Percentiles rank a stretch among this genome's conserved stretches.
Conservation (phyloP, 2,888 invertebrate genomes). For the Lymantria monacha region DNA sequence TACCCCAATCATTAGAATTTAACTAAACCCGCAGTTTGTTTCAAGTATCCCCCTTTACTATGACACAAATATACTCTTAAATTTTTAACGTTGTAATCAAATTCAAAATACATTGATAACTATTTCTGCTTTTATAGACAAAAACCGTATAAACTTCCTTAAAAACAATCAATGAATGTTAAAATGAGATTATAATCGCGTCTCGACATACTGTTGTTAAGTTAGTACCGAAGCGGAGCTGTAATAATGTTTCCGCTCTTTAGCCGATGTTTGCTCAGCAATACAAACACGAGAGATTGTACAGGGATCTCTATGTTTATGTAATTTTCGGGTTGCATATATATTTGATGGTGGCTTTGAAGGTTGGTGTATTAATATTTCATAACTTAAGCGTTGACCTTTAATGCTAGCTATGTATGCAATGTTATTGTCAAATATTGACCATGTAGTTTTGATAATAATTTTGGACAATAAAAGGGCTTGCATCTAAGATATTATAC, state of each 20-base stretch:
- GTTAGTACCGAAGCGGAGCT: slow-evolving; percentile 46
- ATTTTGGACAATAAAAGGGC: too few species aligned
- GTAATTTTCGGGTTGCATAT: slow-evolving; percentile 38
- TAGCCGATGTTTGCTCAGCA: slow-evolving; percentile 68
- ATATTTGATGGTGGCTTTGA: slow-evolving; percentile 35
- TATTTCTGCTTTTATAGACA: slow-evolving; percentile 17
- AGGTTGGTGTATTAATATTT: neutral
- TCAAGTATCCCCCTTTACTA: slow-evolving; percentile 36
- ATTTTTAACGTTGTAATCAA: neutral
- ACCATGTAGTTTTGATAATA: too few species aligned
- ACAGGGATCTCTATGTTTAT: slow-evolving; percentile 47
- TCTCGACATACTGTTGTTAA: neutral
- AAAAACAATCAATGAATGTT: slow-evolving; percentile 25
- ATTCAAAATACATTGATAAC: neutral
- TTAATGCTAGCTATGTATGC: neutral
- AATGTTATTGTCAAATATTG: neutral
- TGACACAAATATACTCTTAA: neutral
- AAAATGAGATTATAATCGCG: neutral
- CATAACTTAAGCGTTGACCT: neutral
- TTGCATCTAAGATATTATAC: too few species aligned
- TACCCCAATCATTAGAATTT: slow-evolving; percentile 54
- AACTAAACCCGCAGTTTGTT: slow-evolving; percentile 49
- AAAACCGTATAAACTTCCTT: accelerated
- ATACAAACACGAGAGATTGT: slow-evolving; percentile 65
- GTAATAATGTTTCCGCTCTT: slow-evolving; percentile 76